Conservation (phyloP, 2,888 invertebrate genomes). For the Rotaria magnacalcarata region DNA sequence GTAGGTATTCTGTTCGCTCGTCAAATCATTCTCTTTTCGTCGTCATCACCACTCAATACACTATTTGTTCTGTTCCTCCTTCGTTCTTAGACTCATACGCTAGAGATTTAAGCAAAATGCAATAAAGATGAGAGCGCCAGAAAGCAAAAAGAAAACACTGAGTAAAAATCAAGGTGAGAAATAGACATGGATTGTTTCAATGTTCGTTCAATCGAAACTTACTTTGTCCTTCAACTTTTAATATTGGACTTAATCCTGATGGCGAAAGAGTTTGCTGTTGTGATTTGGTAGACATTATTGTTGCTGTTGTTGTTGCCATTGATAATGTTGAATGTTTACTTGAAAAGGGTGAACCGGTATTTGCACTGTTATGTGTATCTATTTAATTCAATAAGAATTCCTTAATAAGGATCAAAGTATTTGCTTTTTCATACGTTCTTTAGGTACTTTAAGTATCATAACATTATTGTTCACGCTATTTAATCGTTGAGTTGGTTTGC, state of each 20-base stretch:
- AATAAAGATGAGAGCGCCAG: too few species aligned
- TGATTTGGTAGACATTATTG: not conserved
- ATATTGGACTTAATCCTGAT: not conserved
- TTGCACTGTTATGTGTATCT: not conserved
- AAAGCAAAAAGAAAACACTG: not conserved
- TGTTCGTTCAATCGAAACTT: not conserved
- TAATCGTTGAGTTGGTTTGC: not conserved
- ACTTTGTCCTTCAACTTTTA: conserved; percentile 1
- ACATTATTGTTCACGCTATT: conserved; percentile 13
- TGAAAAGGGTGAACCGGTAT: not conserved
- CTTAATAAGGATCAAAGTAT: too few species aligned
- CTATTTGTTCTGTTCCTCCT: not conserved
- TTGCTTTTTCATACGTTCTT: not conserved
- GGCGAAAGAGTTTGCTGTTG: not conserved
- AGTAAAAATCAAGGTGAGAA: not conserved
- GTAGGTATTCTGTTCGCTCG: not conserved
- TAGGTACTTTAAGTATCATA: not conserved
- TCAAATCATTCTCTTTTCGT: not conserved
- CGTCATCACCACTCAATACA: not conserved
- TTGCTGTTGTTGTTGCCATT: not conserved
- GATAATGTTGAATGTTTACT: conserved; percentile 7
- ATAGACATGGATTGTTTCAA: too few species aligned
- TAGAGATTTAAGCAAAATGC: not conserved
- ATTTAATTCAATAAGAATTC: not conserved
- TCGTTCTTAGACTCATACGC: not conserved